A percentile compares a stretch with the other conserved stretches of the same genome.
Evolutionary conservation across 2,888 invertebrate genomes (phyloP).

Genomic region (Orgyia antiqua): DNA sequence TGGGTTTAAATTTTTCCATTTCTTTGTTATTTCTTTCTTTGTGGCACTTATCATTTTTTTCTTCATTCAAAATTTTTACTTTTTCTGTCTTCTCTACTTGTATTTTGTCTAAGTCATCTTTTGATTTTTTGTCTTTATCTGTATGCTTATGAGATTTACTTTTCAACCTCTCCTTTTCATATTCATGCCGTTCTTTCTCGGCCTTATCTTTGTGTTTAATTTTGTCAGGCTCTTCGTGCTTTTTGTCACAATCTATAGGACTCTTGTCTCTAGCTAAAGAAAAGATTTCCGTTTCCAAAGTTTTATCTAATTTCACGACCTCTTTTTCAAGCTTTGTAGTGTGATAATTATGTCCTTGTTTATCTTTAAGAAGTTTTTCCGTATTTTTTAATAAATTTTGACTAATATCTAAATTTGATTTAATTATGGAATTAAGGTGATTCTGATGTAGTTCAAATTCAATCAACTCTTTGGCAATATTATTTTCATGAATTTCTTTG

Average conservation of each 20-base stretch:
- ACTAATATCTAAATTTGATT: slow-evolving; percentile 25
- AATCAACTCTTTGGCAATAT: slow-evolving; percentile 44
- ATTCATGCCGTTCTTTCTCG: slow-evolving; percentile 60
- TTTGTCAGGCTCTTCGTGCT: slow-evolving; percentile 46
- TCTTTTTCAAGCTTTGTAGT: slow-evolving; percentile 58
- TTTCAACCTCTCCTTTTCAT: slow-evolving; percentile 34
- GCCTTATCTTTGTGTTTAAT: slow-evolving; percentile 38
- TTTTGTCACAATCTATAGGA: slow-evolving; percentile 51
- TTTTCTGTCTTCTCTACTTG: slow-evolving; percentile 38
- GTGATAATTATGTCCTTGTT: slow-evolving; percentile 38
- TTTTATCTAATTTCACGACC: slow-evolving; percentile 63
- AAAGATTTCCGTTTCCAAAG: too few species aligned
- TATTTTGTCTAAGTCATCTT: slow-evolving; percentile 38
- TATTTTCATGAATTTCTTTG: slow-evolving; percentile 34
- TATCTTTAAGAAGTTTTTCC: slow-evolving; percentile 49
- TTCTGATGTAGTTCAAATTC: slow-evolving; percentile 42
- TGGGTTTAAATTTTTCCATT: slow-evolving; percentile 44
- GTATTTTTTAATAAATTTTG: slow-evolving; percentile 38
- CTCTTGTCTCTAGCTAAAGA: slow-evolving; percentile 29
- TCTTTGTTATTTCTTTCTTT: slow-evolving; percentile 49
- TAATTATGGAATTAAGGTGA: slow-evolving; percentile 42
- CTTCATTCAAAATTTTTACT: slow-evolving; percentile 39
- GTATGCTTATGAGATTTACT: slow-evolving; percentile 36
- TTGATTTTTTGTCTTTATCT: slow-evolving; percentile 56
- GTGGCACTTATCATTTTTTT: slow-evolving; percentile 41